These are phyloP conservation scores for Drosophila neocordata DNA, from an alignment of 1,140 invertebrate species.

Conservation along the genomic window DNA sequence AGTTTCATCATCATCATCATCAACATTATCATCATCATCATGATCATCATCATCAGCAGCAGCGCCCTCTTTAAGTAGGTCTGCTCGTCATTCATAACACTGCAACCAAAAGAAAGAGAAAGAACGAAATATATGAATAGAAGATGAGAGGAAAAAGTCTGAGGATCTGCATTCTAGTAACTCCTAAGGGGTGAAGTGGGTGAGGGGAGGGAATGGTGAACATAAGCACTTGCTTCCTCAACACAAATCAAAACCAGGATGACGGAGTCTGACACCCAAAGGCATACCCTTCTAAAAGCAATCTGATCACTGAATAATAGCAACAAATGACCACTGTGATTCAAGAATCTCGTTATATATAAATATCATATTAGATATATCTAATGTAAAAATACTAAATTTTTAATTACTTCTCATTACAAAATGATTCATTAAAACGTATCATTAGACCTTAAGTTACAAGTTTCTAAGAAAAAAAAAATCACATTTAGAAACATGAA, in stretches of 20 bases:
- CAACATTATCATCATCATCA: constrained; percentile 41
- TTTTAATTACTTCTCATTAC: too few relatives aligned
- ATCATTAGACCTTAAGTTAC: too few relatives aligned
- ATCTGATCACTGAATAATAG: background rate
- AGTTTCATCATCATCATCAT: constrained; percentile 40
- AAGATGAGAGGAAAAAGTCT: background rate
- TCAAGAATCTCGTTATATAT: too few relatives aligned
- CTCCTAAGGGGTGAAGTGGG: background rate
- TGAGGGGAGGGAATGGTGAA: constrained; percentile 7
- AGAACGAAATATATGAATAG: background rate
- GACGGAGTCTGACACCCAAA: constrained; percentile 69
- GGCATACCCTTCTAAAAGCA: background rate
- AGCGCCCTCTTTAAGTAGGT: constrained; percentile 56
- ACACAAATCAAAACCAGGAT: constrained; percentile 71
- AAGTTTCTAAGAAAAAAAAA: too few relatives aligned
- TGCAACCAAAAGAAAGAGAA: background rate
- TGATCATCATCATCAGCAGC: constrained; percentile 42
- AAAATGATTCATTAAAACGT: too few relatives aligned
- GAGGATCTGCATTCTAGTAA: background rate
- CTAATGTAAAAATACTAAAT: too few relatives aligned
- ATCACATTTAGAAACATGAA: too few relatives aligned
- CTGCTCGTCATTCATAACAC: constrained; percentile 54
- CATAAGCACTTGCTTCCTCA: constrained; percentile 77
- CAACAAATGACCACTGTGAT: too few relatives aligned
- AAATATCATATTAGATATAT: too few relatives aligned